Evolutionary conservation across 2,113 vertebrate genomes (phyloP).

Genomic region (Pelusios castaneus): DNA sequence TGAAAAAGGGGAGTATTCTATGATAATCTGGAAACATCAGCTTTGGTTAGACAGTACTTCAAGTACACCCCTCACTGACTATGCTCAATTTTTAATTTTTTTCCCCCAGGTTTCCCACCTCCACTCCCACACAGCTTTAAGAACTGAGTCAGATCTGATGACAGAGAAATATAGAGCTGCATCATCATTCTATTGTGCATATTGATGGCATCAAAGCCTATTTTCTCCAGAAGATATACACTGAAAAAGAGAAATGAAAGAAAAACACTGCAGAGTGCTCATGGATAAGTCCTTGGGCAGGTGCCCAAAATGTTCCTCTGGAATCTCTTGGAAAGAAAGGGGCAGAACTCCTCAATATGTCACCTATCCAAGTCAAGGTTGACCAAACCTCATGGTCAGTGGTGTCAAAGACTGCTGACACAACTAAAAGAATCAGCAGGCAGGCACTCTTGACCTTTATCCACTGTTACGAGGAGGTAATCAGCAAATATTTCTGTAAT

Average conservation of each 20-base stretch:
- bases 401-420: not conserved
- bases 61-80: not conserved
- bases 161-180: not conserved
- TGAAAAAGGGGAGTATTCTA: not conserved
- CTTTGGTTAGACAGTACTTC: not conserved
- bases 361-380: not conserved
- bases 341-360: not conserved
- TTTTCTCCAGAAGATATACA: not conserved
- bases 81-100: not conserved
- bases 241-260: not conserved
- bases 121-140: not conserved
- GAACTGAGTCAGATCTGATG: rapidly evolving
- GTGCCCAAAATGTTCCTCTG: not conserved
- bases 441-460: not conserved
- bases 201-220: not conserved
- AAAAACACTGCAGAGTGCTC: not conserved
- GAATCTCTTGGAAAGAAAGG: not conserved
- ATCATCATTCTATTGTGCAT: rapidly evolving
- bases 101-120: not conserved
- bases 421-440: not conserved
- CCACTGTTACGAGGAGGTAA: not conserved
- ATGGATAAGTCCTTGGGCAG: not conserved
- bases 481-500: not conserved
- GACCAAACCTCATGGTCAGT: not conserved
- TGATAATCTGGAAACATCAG: not conserved